Conservation (phyloP, 1,140 invertebrate genomes). For the Hycleus cichorii region DNA sequence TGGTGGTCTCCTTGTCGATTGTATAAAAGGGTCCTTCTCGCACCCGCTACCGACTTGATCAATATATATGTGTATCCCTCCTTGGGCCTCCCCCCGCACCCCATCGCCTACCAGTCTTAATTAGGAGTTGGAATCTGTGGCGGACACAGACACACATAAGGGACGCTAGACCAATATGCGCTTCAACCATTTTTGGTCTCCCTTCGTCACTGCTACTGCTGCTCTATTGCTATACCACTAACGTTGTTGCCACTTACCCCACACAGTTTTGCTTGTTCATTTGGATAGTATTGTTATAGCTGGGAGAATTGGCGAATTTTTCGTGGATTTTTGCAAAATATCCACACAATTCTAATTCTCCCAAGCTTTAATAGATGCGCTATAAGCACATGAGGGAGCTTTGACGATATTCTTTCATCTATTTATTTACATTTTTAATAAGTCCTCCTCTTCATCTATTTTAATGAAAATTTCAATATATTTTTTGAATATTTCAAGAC, state of each 20-base stretch:
- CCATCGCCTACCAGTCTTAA: conserved; percentile 45
- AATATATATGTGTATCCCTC: conserved; percentile 35
- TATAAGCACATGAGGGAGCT: too few relatives aligned
- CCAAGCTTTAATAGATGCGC: too few relatives aligned
- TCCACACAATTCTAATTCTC: too few relatives aligned
- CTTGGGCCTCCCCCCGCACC: conserved; percentile 26
- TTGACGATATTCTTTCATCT: too few relatives aligned
- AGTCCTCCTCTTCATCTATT: too few relatives aligned
- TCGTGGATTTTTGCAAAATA: too few relatives aligned
- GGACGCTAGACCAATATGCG: conserved; percentile 44
- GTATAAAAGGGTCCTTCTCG: conserved; percentile 21
- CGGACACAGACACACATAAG: conserved; percentile 59
- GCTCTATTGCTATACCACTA: not conserved
- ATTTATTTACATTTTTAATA: too few relatives aligned
- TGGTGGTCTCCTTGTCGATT: conserved; percentile 10
- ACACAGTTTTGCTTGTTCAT: too few relatives aligned
- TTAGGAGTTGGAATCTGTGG: conserved; percentile 60
- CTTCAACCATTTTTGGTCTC: not conserved
- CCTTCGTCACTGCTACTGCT: not conserved
- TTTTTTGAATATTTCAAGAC: too few relatives aligned
- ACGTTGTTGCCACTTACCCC: not conserved
- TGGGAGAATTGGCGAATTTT: too few relatives aligned
- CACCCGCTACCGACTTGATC: conserved; percentile 38
- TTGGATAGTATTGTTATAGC: too few relatives aligned
- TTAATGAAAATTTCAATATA: too few relatives aligned